Evolutionary conservation across 2,888 invertebrate genomes (phyloP), one percentile per base, ranked within the genome.

Genomic region (Scotopteryx bipunctaria): DNA sequence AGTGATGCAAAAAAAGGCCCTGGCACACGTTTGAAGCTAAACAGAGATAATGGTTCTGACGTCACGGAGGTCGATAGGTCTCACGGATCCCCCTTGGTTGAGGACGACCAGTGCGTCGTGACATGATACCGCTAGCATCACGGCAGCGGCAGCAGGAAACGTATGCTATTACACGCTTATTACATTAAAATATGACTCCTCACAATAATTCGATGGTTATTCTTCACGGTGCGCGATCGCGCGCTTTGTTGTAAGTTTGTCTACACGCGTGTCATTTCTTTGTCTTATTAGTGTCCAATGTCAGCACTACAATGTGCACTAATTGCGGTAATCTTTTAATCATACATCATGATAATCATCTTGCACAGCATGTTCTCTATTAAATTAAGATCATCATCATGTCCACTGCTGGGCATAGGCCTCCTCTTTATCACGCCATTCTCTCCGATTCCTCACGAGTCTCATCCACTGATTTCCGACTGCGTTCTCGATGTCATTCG

Each of bases 31-130:
- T 31, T n/a, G n/a, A 23, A 46, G 46, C n/a, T n/a, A n/a, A 59
- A 47, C 45, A 55, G 41, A 49, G 43, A 60, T 73, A 73, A 78
- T 78, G 69, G 74, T 48, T 54, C 53, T 84, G 83, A 78, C 84
- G 83, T 81, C 81, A 85, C 47, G 72, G 75, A 84, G 83, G 84
- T 68, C 68, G 58, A 62, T 59, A 61, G 61, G 60, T 66, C 66
- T 73, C 71, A 69, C 72, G 75, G 74, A 76, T 66, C 70, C 69
- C 60, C 64, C 49, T 57, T 52, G 56, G 56, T 52, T 65, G 76
- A 82, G 81, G 84, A 78, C 78, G 79, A 60, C 71, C 65, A 63
- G 69, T 69, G 57, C 41, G 56, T 74, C 82, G 78, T 82, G 83
- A 81, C 81, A 73, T 66, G 82, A 74, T 55, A 70, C 66, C 70